Base-by-base conservation (phyloP, 2,113 vertebrate genomes). In the Illadopsis cleaveri region DNA sequence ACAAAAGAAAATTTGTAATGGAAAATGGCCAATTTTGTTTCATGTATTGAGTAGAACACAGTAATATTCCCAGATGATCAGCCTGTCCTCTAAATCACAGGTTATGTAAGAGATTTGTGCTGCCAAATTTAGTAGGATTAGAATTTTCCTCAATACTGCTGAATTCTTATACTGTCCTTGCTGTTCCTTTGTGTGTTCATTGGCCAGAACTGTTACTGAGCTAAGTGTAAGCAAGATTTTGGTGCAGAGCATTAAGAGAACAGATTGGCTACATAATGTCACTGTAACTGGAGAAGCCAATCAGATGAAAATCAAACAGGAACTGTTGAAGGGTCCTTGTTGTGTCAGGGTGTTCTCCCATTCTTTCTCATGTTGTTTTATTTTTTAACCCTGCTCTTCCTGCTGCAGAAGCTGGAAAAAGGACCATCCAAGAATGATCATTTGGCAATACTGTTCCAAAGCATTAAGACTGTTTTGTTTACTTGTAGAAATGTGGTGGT, bases 121-220 rank as follows among this genome's bases (percentile, higher is more conserved):
- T 89, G 80, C 85, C 92, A 89, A 13, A 88, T 69, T 82, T 80
- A 85, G 56, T 56, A 75, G 70, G 66, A 91, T 94, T 96, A 87
- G 73, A 89, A 45, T 92, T 93, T 93, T 94, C 65, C 85, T 82
- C 2, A 1, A 27, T 80, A 17, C 35, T 70, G 65, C 82, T 94
- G 69, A 91, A 68, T 68, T 94, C 57, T 57, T 82, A 2, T 11
- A 42, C 20, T 56, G 68, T 60, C 78, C 38, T 75, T 90, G 53
- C 61, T 82, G 23, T 72, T 76, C 30, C 30, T 92, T n/a, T 47
- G 35, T 14, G 2, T 65, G 31, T 57, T 64, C 27, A 3, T 30
- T 93, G 83, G 60, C 71, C 38, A 75, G 68, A 56, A 31, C 33
- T 69, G 5, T 86, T 75, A 70, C 19, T 73, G 50, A 76, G 30